These are phyloP conservation scores for Clunio marinus DNA, from an alignment of 2,888 invertebrate species.

Conservation along the genomic window DNA sequence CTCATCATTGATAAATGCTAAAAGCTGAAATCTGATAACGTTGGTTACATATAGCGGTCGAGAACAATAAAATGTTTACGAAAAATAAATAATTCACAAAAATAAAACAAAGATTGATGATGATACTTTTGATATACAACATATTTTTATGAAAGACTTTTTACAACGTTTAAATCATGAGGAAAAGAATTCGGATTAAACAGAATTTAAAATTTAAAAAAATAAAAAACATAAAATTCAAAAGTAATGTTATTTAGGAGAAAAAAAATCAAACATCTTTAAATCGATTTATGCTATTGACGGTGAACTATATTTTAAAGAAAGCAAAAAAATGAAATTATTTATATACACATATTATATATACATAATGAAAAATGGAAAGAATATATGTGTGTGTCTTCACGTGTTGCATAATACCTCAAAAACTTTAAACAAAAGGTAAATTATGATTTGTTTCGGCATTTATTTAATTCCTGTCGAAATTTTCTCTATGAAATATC, in stretches of 20 bases:
- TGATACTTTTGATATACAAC: constrained; percentile 39
- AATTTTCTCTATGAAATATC: too few species aligned
- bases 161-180: constrained; percentile 20
- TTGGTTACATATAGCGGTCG: constrained; percentile 28
- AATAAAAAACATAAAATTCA: constrained; percentile 11
- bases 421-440: constrained; percentile 42
- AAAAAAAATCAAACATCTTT: constrained; percentile 25
- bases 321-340: constrained; percentile 26
- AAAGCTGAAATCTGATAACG: constrained; percentile 20
- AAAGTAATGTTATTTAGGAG: constrained; percentile 29
- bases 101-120: constrained; percentile 12
- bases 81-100: constrained; percentile 29
- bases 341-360: constrained; percentile 42
- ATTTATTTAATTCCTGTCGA: too few species aligned
- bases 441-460: constrained; percentile 17
- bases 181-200: constrained; percentile 24
- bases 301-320: constrained; percentile 37
- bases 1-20: neutral
- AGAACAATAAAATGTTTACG: constrained; percentile 37
- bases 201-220: constrained; percentile 1
- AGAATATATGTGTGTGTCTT: constrained; percentile 52
- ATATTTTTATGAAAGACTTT: constrained; percentile 39
- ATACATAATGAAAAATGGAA: constrained; percentile 40
- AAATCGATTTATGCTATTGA: constrained; percentile 35
- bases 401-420: constrained; percentile 57